Conservation (phyloP, 2,888 invertebrate genomes). For the Acholoe squamosa region DNA sequence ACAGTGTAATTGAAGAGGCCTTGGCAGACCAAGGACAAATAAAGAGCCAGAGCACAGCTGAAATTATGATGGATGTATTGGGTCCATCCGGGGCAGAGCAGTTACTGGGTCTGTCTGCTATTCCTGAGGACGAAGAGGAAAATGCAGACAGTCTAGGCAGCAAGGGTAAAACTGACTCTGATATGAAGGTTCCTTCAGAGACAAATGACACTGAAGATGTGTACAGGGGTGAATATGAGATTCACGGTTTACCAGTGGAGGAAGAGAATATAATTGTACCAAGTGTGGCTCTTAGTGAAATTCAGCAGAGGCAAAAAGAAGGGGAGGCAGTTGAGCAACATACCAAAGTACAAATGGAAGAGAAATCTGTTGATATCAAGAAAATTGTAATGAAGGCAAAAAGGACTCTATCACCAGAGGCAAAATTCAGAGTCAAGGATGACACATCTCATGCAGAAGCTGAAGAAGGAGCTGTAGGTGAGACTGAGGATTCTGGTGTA, state of each 20-base stretch:
- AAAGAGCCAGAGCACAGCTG: neutral
- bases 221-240: conserved; percentile 45
- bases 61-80: conserved; percentile 18
- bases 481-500: neutral
- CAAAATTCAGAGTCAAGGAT: neutral
- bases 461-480: neutral
- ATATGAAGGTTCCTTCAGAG: neutral
- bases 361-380: neutral
- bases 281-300: conserved; percentile 23
- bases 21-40: neutral
- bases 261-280: conserved; percentile 23
- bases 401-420: conserved; percentile 12
- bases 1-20: conserved; percentile 9
- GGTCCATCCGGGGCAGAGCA: conserved; percentile 55
- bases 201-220: neutral
- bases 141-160: neutral
- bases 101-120: conserved; percentile 37
- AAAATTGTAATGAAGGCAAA: conserved; percentile 43
- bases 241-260: neutral
- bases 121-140: conserved; percentile 44
- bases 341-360: neutral
- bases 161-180: neutral
- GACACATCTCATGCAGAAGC: neutral
- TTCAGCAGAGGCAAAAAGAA: conserved; percentile 52
- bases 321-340: neutral